A percentile compares a stretch with the other conserved stretches of the same genome.
These are phyloP conservation scores for Drosophila mercatorum DNA, from an alignment of 2,888 invertebrate species.

Conservation along the genomic window DNA sequence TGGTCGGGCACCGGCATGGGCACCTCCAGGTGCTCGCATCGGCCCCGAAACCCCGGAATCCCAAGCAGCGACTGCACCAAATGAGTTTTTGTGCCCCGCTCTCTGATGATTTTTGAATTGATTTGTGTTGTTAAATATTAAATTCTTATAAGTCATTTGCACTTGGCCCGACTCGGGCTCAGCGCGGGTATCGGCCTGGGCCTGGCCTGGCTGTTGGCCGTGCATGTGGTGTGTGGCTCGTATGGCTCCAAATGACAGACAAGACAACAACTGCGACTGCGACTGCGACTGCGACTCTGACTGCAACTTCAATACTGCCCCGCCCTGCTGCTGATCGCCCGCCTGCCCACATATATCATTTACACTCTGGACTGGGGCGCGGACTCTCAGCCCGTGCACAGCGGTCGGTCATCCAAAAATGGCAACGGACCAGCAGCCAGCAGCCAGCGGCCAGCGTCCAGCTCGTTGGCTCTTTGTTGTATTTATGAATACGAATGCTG, in stretches of 20 bases:
- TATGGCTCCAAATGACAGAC: conserved; percentile 74
- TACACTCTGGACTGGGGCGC: conserved; percentile 70
- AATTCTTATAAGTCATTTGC: conserved; percentile 83
- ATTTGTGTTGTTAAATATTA: conserved; percentile 83
- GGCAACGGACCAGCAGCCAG: conserved; percentile 53
- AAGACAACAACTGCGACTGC: conserved; percentile 47
- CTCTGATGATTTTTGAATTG: conserved; percentile 81
- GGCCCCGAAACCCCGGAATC: conserved; percentile 27
- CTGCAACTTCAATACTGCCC: conserved; percentile 37
- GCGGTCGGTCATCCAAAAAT: conserved; percentile 78
- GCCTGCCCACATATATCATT: conserved; percentile 75
- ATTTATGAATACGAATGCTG: conserved; percentile 57
- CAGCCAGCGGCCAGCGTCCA: conserved; percentile 47
- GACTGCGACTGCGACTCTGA: conserved; percentile 20
- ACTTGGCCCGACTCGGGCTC: conserved; percentile 52
- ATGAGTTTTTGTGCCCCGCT: conserved; percentile 65
- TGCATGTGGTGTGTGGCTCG: conserved; percentile 10
- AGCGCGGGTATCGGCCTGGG: background rate
- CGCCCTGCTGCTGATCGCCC: conserved; percentile 34
- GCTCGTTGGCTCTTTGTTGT: conserved; percentile 45
- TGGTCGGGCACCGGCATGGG: conserved; percentile 31
- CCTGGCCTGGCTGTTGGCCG: background rate
- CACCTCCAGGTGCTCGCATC: conserved; percentile 32
- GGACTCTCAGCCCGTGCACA: conserved; percentile 65
- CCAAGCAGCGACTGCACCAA: conserved; percentile 61